phyloP scores from a whole-genome alignment of 2,113 vertebrate genomes.

The Hypomesus transpacificus region DNA sequence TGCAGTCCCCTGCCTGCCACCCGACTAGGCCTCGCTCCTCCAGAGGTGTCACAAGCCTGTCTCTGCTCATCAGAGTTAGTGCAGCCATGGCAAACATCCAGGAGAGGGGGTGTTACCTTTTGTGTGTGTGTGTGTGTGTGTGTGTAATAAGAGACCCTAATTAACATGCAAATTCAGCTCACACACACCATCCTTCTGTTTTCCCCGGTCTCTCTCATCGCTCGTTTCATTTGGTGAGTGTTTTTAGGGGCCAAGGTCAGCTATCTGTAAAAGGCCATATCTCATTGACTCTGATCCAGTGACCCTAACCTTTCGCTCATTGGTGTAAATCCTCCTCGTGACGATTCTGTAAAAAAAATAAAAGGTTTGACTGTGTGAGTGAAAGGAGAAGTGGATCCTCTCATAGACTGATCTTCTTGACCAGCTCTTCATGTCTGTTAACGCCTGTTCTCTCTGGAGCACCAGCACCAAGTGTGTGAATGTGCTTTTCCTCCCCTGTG shows the following conservation, averaged over 20 bases:
- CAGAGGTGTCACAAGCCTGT: conserved; percentile 36
- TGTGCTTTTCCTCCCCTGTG: conserved; percentile 7
- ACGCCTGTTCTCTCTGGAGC: conserved; percentile 10
- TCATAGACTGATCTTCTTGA: background rate
- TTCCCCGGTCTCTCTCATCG: conserved; percentile 4
- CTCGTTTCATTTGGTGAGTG: conserved; percentile 42
- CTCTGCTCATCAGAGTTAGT: conserved; percentile 62
- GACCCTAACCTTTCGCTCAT: conserved; percentile 22
- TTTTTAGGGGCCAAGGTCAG: conserved; percentile 20
- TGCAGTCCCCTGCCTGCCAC: conserved; percentile 2
- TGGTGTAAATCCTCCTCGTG: background rate
- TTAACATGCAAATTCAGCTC: conserved; percentile 65
- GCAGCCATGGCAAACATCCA: conserved; percentile 54
- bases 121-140: conserved; percentile 12
- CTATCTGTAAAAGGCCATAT: background rate
- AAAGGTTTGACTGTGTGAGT: background rate
- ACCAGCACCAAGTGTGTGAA: background rate
- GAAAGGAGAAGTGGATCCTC: background rate
- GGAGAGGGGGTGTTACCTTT: conserved; percentile 10
- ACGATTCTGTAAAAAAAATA: background rate
- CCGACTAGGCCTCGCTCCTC: conserved; percentile 18
- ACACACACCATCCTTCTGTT: conserved; percentile 23
- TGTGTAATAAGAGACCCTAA: conserved; percentile 51
- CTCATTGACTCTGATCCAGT: background rate
- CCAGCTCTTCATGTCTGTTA: conserved; percentile 1